These are phyloP conservation scores for Mylabris sibirica DNA, from an alignment of 2,888 invertebrate genomes.

Conservation along the genomic window DNA sequence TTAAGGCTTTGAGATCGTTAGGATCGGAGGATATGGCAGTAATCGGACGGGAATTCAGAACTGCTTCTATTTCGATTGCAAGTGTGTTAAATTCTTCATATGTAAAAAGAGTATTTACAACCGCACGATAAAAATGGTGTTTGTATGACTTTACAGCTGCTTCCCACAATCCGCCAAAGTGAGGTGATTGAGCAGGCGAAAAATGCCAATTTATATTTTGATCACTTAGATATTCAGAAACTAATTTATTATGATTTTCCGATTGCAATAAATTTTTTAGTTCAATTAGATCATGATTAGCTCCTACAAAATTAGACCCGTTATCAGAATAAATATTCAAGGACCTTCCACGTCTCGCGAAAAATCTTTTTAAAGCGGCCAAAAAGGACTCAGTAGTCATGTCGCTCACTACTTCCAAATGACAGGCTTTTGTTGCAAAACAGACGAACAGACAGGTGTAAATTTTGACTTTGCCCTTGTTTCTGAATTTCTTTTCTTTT, in stretches of 20 bases:
- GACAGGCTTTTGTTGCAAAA: neutral
- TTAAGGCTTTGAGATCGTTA: constrained; percentile 35
- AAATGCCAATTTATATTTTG: neutral
- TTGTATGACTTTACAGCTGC: neutral
- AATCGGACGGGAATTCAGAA: constrained; percentile 49
- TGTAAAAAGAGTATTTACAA: neutral
- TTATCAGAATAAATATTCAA: neutral
- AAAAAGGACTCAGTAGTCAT: neutral
- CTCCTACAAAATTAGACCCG: neutral
- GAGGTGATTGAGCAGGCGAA: neutral
- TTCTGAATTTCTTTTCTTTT: neutral
- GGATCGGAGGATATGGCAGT: constrained; percentile 43
- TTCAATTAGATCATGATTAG: neutral
- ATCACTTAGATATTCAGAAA: too few species aligned
- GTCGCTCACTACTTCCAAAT: neutral
- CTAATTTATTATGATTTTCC: too few species aligned
- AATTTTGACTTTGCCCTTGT: neutral
- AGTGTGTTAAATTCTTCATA: neutral
- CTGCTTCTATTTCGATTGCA: neutral
- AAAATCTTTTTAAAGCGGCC: too few species aligned
- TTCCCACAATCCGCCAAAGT: neutral
- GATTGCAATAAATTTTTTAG: too few species aligned
- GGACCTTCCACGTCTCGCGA: neutral
- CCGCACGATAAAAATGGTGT: neutral
- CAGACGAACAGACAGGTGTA: neutral